Percentiles rank a stretch among this genome's conserved stretches.
Evolutionary conservation across 2,888 invertebrate species (phyloP).

Genomic region (Cremastobaeus sp.): DNA sequence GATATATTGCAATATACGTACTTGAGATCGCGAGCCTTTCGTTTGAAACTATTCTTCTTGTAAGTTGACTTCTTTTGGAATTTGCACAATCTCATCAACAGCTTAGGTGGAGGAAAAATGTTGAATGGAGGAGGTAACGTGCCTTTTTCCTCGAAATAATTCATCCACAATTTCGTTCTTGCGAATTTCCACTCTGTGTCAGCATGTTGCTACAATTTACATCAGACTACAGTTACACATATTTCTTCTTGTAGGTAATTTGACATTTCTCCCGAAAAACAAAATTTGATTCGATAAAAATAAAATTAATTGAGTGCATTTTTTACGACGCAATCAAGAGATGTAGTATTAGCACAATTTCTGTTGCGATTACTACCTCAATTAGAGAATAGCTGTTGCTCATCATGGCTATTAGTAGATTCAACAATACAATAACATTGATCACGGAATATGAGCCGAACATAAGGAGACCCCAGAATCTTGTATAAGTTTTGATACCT

Average conservation of each 20-base stretch:
- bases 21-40: constrained; percentile 68
- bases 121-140: constrained; percentile 97
- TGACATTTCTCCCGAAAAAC: neutral
- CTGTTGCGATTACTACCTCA: constrained; percentile 83
- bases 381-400: constrained; percentile 96
- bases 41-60: constrained; percentile 59
- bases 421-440: constrained; percentile 94
- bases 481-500: constrained; percentile 89
- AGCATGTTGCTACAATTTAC: constrained; percentile 87
- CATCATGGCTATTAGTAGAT: constrained; percentile 98
- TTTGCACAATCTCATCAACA: constrained; percentile 84
- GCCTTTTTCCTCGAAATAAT: constrained; percentile 95
- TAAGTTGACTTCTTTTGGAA: constrained; percentile 78
- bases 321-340: too few relatives aligned
- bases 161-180: constrained; percentile 96
- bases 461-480: constrained; percentile 97
- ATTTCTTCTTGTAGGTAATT: too few relatives aligned
- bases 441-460: constrained; percentile 97
- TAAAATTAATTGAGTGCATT: too few relatives aligned
- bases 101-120: constrained; percentile 92
- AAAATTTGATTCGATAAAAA: neutral
- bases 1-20: constrained; percentile 56
- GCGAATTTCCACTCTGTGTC: constrained; percentile 99
- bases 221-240: too few relatives aligned
- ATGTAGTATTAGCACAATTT: too few relatives aligned